These are phyloP conservation scores for Bombus pyrosoma DNA, from an alignment of 1,140 invertebrate species.

Conservation along the genomic window DNA sequence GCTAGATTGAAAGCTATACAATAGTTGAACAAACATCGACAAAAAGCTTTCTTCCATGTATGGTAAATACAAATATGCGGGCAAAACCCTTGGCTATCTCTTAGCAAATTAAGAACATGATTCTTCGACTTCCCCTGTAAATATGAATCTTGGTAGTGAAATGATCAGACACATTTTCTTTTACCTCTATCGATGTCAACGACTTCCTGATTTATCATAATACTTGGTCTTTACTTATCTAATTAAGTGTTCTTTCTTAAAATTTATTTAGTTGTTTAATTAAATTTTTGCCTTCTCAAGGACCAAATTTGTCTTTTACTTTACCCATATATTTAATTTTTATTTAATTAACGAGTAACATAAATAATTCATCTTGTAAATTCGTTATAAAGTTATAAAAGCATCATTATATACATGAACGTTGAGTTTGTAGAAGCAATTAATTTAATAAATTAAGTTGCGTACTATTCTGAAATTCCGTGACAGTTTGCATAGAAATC, in stretches of 20 bases:
- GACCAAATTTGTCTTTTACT: neutral
- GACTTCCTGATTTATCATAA: neutral
- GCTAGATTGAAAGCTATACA: neutral
- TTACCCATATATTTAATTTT: too few relatives aligned
- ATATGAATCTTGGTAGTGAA: neutral
- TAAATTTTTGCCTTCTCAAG: neutral
- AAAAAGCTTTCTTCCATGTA: neutral
- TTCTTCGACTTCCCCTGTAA: neutral
- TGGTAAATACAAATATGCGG: neutral
- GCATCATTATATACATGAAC: too few relatives aligned
- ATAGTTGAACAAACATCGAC: conserved; percentile 26
- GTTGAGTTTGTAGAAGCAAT: too few relatives aligned
- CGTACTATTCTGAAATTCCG: too few relatives aligned
- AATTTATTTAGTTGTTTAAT: neutral
- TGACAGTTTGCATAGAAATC: neutral
- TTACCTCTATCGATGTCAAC: neutral
- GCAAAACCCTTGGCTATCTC: neutral
- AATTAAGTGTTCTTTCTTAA: neutral
- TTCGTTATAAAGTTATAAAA: too few relatives aligned
- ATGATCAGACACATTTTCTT: neutral
- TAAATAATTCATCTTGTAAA: too few relatives aligned
- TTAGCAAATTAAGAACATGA: neutral
- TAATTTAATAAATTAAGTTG: neutral
- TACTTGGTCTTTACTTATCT: neutral
- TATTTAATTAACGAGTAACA: too few relatives aligned